phyloP scores from a whole-genome alignment of 1,140 invertebrate genomes.

The Calephelis nemesis region DNA sequence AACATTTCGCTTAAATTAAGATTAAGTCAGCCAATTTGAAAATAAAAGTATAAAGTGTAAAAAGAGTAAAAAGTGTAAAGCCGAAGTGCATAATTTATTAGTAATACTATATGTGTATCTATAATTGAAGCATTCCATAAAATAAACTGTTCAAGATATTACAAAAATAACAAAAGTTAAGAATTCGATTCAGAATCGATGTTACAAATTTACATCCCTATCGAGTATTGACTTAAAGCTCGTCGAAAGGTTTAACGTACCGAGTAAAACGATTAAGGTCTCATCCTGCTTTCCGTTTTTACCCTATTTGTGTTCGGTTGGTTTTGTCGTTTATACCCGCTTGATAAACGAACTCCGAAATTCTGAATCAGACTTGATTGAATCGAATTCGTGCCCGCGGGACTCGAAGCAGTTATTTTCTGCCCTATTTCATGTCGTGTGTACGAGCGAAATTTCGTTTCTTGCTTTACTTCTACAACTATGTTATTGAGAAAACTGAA shows the following conservation, averaged over 20 bases:
- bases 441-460: slow-evolving; percentile 54
- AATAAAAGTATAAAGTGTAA: no score
- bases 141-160: background rate
- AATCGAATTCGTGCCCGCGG: slow-evolving; percentile 64
- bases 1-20: no score
- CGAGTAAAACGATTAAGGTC: slow-evolving; percentile 49
- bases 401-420: slow-evolving; percentile 65
- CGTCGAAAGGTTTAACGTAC: slow-evolving; percentile 43
- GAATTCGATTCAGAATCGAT: background rate
- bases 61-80: no score
- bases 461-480: slow-evolving; percentile 59
- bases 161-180: background rate
- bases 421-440: slow-evolving; percentile 66
- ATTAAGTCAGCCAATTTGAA: no score
- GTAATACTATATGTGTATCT: no score
- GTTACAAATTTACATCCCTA: slow-evolving; percentile 23
- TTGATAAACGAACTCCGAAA: slow-evolving; percentile 72
- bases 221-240: slow-evolving; percentile 45
- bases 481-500: slow-evolving; percentile 41
- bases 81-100: no score
- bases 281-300: slow-evolving; percentile 44
- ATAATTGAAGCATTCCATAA: no score
- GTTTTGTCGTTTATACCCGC: slow-evolving; percentile 48
- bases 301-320: slow-evolving; percentile 48
- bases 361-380: slow-evolving; percentile 74